Percentiles rank a stretch among this genome's conserved stretches.
Conservation (phyloP, 2,888 invertebrate genomes). For the Pelosia muscerda region DNA sequence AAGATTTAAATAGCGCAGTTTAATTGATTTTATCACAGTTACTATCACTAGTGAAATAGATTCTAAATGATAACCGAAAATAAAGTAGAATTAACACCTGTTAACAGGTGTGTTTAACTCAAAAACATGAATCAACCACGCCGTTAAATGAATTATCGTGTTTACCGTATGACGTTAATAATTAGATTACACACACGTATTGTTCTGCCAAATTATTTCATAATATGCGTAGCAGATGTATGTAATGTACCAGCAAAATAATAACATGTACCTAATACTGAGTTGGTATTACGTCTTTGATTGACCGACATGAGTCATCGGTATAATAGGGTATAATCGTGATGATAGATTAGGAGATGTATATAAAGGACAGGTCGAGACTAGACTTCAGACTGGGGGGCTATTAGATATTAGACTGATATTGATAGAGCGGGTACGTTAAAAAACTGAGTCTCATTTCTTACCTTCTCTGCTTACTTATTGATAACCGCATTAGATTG, state of each 20-base stretch:
- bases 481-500: too few relatives aligned
- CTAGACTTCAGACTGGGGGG: too few relatives aligned
- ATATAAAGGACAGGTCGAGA: too few relatives aligned
- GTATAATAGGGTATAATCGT: neutral
- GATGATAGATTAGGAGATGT: slow-evolving; percentile 2
- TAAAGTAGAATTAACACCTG: neutral
- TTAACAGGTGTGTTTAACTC: slow-evolving; percentile 1
- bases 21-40: neutral
- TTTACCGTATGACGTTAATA: slow-evolving; percentile 40
- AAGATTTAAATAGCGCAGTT: neutral
- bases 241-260: slow-evolving; percentile 11
- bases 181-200: slow-evolving; percentile 46
- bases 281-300: slow-evolving; percentile 5
- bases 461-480: too few relatives aligned
- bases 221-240: slow-evolving; percentile 20
- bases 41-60: neutral
- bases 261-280: neutral
- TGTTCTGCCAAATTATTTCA: slow-evolving; percentile 38
- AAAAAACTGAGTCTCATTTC: too few relatives aligned
- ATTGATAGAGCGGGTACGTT: neutral
- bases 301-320: slow-evolving; percentile 9
- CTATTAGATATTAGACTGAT: neutral
- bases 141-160: slow-evolving; percentile 23
- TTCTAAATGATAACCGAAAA: neutral
- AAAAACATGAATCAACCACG: slow-evolving; percentile 3